Evolutionary conservation across 2,797 vertebrate species (phyloP).

Genomic region (Prionace glauca): DNA sequence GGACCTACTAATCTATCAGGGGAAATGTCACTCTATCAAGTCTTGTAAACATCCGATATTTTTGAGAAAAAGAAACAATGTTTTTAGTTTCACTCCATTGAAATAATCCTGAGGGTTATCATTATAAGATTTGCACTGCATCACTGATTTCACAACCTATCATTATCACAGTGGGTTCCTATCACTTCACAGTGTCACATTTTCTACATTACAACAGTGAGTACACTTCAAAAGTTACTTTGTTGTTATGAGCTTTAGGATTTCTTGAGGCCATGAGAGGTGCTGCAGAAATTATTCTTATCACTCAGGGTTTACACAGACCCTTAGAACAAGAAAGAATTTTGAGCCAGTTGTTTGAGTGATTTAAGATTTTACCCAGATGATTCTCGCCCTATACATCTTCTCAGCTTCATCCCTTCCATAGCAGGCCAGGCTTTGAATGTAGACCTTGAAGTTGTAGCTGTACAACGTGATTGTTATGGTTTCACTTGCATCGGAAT

Average conservation of each 20-base stretch:
- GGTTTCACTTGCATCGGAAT: conserved; percentile 47
- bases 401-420: conserved; percentile 87
- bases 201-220: neutral
- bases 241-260: neutral
- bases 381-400: conserved; percentile 63
- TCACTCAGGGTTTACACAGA: neutral
- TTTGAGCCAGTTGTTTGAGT: neutral
- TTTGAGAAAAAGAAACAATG: too few relatives aligned
- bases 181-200: neutral
- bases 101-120: too few relatives aligned
- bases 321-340: neutral
- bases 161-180: too few relatives aligned
- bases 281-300: neutral
- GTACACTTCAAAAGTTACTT: neutral
- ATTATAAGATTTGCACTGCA: too few relatives aligned
- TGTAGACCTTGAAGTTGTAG: conserved; percentile 80
- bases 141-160: too few relatives aligned
- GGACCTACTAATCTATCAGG: too few relatives aligned
- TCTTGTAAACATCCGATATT: too few relatives aligned
- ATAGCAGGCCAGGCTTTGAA: conserved; percentile 88
- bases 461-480: conserved; percentile 74
- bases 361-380: conserved; percentile 59
- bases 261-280: neutral
- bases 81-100: too few relatives aligned
- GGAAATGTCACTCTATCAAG: too few relatives aligned